phyloP scores from a whole-genome alignment of 2,888 invertebrate species.

The Stenichneumon culpator region DNA sequence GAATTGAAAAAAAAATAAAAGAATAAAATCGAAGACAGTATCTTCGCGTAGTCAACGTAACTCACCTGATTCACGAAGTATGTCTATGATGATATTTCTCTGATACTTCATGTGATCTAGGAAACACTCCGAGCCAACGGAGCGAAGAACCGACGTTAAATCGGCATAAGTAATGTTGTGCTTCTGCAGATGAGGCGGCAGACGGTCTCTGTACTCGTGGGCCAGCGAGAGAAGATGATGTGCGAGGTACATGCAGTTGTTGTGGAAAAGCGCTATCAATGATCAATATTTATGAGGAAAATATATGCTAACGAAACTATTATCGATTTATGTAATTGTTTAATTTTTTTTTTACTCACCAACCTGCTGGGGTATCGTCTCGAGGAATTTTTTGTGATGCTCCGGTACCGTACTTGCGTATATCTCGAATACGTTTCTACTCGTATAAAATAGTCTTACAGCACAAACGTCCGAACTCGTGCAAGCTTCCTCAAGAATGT shows the following conservation, averaged over 20 bases:
- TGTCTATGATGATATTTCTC: conserved; percentile 91
- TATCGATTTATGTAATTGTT: conserved; percentile 1
- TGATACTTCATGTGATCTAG: conserved; percentile 92
- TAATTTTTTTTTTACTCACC: conserved; percentile 86
- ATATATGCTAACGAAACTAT: background rate
- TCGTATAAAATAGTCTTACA: conserved; percentile 89
- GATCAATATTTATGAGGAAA: conserved; percentile 43
- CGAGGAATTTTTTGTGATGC: conserved; percentile 92
- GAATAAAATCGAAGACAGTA: conserved; percentile 29
- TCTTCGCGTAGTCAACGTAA: background rate
- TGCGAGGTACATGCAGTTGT: conserved; percentile 96
- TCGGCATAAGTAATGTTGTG: conserved; percentile 89
- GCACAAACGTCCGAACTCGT: conserved; percentile 88
- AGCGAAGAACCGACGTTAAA: conserved; percentile 89
- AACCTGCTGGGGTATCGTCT: conserved; percentile 95
- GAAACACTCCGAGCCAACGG: conserved; percentile 90
- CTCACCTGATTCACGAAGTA: conserved; percentile 91
- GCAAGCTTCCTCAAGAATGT: conserved; percentile 89
- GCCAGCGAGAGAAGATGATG: conserved; percentile 90
- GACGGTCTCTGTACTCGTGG: conserved; percentile 88
- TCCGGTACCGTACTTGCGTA: conserved; percentile 93
- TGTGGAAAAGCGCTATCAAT: conserved; percentile 91
- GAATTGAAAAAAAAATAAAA: conserved; percentile 55
- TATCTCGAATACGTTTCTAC: conserved; percentile 91
- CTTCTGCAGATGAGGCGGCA: conserved; percentile 87